Conservation (phyloP, 2,113 vertebrate genomes). For the Haemorhous mexicanus region DNA sequence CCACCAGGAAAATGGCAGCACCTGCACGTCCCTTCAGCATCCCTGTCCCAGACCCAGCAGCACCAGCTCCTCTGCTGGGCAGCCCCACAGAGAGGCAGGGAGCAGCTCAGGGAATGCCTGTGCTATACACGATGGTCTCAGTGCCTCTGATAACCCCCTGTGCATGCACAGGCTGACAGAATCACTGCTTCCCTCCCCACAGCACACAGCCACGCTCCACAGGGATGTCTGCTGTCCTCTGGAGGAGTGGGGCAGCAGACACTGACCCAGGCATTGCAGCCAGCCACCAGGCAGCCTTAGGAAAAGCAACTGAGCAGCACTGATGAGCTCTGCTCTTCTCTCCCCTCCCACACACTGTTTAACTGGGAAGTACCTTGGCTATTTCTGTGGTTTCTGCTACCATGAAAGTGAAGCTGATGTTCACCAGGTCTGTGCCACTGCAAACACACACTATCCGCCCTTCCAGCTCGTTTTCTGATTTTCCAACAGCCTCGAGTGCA, state of each 20-base stretch:
- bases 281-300: neutral
- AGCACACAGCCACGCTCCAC: neutral
- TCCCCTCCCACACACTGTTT: neutral
- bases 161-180: neutral
- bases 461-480: conserved; percentile 90
- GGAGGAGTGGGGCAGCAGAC: neutral
- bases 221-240: neutral
- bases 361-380: conserved; percentile 83
- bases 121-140: neutral
- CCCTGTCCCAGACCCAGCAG: neutral
- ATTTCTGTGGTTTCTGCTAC: conserved; percentile 89
- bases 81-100: neutral
- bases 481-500: conserved; percentile 88
- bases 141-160: neutral
- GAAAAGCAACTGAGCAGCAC: neutral
- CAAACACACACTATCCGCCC: conserved; percentile 93
- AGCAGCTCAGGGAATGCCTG: neutral
- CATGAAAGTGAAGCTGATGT: conserved; percentile 96
- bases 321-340: neutral
- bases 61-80: neutral
- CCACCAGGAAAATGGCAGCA: neutral
- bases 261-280: neutral
- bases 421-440: conserved; percentile 95
- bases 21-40: neutral
- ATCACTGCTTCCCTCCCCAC: neutral